Evolutionary conservation across 2,797 vertebrate genomes (phyloP), one percentile per base, ranked within the genome.

Genomic region (Gambelia wislizenii): DNA sequence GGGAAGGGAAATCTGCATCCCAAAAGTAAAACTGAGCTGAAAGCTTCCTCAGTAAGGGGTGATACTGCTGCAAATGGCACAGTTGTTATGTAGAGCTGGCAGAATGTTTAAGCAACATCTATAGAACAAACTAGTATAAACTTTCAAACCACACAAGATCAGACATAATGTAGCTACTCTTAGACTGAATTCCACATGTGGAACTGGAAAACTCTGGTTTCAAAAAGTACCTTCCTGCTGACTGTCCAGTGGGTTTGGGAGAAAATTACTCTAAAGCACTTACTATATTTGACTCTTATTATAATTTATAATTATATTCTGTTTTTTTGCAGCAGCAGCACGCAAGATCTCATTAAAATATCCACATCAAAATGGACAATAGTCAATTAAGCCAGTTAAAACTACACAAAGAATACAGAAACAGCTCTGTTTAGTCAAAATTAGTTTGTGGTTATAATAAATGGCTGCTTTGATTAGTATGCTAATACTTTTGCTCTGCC

Each of bases 1-100:
- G 25, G 44, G 30, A 36, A 72, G 20, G 16, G 76, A 69, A 85
- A 56, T 85, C 36, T 84, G 56, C 25, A 47, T 90, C 36, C 90
- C 81, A 67, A 76, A 70, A 84, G 77, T 80, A 54, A 88, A 85
- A 67, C 3, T 4, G 27, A 18, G 39, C 42, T 12, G 10, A 52
- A 14, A 44, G 36, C 8, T 13, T n/a, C 36, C 49, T 75, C n/a
- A 52, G 39, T 6, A 27, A 52, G 33, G 30, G 8, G 14, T 8
- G 56, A n/a, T 47, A 44, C 22, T 59, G 30, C 42, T 36, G 30
- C 67, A n/a, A 39, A 59, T 56, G 42, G 52, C 52, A 83, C 49
- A 67, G 6, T 77, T 77, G 25, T 4, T 33, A 30, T 67, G 44
- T 33, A 10, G 4, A 13, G 3, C 56, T 72, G 42, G 4, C 25